phyloP scores from a whole-genome alignment of 2,113 vertebrate genomes.

The Gopherus evgoodei region DNA sequence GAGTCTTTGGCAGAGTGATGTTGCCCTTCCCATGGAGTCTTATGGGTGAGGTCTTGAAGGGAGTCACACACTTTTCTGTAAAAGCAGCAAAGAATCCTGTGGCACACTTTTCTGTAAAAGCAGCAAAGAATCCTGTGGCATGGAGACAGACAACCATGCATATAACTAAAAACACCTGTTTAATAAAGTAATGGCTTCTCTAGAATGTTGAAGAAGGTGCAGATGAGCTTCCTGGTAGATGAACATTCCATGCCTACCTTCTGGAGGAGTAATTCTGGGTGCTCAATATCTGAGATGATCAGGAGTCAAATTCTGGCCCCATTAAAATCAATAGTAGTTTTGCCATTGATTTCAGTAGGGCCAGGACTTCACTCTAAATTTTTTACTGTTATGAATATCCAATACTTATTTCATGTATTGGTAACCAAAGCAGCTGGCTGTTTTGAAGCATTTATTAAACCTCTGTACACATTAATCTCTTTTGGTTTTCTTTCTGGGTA shows the following conservation, averaged over 20 bases:
- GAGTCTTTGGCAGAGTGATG: too few species aligned
- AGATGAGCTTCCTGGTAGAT: background rate
- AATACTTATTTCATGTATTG: background rate
- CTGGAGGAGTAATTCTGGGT: background rate
- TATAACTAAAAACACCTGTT: background rate
- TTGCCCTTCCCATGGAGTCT: too few species aligned
- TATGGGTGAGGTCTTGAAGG: too few species aligned
- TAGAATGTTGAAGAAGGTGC: background rate
- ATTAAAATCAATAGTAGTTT: background rate
- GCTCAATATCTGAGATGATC: background rate
- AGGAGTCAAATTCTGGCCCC: background rate
- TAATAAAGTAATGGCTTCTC: background rate
- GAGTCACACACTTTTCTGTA: too few species aligned
- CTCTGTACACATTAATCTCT: background rate
- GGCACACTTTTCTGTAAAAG: too few species aligned
- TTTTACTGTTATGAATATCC: background rate
- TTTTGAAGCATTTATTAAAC: background rate
- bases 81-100: too few species aligned
- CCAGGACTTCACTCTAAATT: background rate
- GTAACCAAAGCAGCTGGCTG: background rate
- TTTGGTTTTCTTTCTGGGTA: background rate
- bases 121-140: too few species aligned
- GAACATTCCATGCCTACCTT: background rate
- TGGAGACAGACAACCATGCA: background rate
- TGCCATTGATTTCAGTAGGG: background rate